These are phyloP conservation scores for Trichomalopsis sarcophagae DNA, from an alignment of 1,140 invertebrate genomes.

Conservation along the genomic window DNA sequence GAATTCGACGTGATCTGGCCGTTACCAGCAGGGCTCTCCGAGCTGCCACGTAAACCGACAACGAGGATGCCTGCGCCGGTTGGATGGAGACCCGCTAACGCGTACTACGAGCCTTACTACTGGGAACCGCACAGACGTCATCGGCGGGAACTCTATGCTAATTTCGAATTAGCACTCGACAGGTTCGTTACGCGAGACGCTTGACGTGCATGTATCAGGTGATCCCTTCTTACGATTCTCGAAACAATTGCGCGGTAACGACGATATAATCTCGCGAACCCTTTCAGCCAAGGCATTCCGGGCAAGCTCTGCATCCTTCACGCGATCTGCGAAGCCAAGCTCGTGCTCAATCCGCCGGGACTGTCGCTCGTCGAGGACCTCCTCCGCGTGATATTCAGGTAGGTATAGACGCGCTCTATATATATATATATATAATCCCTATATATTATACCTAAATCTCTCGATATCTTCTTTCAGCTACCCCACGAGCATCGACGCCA, in stretches of 20 bases:
- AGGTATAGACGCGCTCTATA: conserved; percentile 56
- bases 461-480: conserved; percentile 24
- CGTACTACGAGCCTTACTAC: background rate
- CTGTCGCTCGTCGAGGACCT: conserved; percentile 81
- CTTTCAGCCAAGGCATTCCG: conserved; percentile 78
- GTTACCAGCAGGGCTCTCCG: conserved; percentile 60
- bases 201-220: background rate
- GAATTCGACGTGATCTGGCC: conserved; percentile 72
- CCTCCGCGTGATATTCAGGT: conserved; percentile 80
- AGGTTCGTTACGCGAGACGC: conserved; percentile 58
- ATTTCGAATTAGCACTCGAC: conserved; percentile 68
- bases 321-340: conserved; percentile 81
- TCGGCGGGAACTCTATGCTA: conserved; percentile 68
- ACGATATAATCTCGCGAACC: background rate
- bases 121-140: conserved; percentile 60
- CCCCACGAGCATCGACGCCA: background rate
- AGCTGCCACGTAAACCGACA: background rate
- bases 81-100: background rate
- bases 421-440: background rate
- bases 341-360: conserved; percentile 76
- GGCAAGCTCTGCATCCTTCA: conserved; percentile 80
- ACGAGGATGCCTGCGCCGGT: background rate
- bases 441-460: background rate
- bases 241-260: background rate
- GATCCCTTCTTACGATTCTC: background rate